Conservation (phyloP, 2,888 invertebrate genomes). For the Melanophora roralis region DNA sequence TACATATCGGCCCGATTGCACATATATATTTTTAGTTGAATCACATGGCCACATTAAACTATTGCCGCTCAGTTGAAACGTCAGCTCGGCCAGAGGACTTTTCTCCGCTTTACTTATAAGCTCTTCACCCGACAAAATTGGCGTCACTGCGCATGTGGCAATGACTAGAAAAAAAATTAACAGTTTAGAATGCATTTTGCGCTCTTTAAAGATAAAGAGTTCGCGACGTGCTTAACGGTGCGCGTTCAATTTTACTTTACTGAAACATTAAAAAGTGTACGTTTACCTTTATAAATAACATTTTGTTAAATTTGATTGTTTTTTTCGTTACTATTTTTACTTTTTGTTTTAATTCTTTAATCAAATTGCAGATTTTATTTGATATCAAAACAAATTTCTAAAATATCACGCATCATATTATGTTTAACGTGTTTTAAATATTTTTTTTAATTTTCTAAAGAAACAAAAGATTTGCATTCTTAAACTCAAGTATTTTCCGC, state of each 20-base stretch:
- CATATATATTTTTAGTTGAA: conserved; percentile 80
- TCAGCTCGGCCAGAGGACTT: conserved; percentile 70
- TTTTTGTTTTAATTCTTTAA: not conserved
- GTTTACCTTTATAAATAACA: conserved; percentile 53
- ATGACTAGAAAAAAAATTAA: conserved; percentile 28
- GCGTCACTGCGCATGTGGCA: conserved; percentile 5
- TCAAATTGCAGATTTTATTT: not conserved
- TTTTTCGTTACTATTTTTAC: not conserved
- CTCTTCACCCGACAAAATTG: conserved; percentile 2
- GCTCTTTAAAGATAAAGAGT: not conserved
- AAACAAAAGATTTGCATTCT: not conserved
- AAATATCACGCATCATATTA: conserved; percentile 53
- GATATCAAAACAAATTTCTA: not conserved
- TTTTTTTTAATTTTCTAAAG: no score
- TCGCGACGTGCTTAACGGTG: not conserved
- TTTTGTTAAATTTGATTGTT: not conserved
- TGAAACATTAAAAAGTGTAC: conserved; percentile 37
- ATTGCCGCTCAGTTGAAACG: conserved; percentile 75
- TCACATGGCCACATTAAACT: conserved; percentile 80
- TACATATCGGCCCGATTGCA: conserved; percentile 79
- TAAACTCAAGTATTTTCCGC: not conserved
- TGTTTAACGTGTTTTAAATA: conserved; percentile 37
- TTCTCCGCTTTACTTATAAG: conserved; percentile 66
- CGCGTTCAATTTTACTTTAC: conserved; percentile 36
- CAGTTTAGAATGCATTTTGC: conserved; percentile 14